Evolutionary conservation across 2,797 vertebrate species (phyloP), one percentile per base, ranked within the genome.

Genomic region (Psittacula derbiana): DNA sequence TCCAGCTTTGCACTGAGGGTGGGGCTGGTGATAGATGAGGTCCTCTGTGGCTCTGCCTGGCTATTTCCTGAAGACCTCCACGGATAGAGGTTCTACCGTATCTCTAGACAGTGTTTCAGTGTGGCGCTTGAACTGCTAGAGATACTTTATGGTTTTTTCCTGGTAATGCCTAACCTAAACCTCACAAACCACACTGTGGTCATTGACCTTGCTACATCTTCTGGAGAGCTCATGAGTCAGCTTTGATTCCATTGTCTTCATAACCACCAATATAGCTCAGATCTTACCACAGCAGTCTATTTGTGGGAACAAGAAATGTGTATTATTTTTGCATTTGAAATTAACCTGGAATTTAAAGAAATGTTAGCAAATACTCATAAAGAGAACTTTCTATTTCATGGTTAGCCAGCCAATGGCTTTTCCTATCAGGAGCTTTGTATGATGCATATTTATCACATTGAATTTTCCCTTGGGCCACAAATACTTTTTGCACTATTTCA

Each of bases 81-180:
- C 14, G 7, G 21, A 14, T 1, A 46, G 41, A 30, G 27, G 6
- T 38, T 65, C 11, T 9, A 24, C 4, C 3, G 0, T 3, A 0
- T 20, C 20, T 60, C 19, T 50, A n/a, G 30, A 20, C 24, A 55
- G 16, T 41, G 27, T 18, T n/a, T 71, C 24, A 50, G 18, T 47
- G 21, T 31, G 61, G 64, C 21, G 16, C 25, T 84, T 65, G 31
- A 3, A 5, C 15, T 66, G 16, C 25, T 67, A 11, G 80, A 65
- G 30, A 33, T 25, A 50, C 13, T 8, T n/a, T 0, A 9, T 13
- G 25, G 2, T 38, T 66, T 62, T 33, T 46, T 10, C 9, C 4
- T 17, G n/a, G 7, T 62, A 28, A 30, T 44, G 30, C 4, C 5
- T 24, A 69, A 1, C 11, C 24, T 82, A 47, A 71, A 81, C 33